Evolutionary conservation across 1,140 invertebrate genomes (phyloP), one percentile per base, ranked within the genome.

Genomic region (Sweltsa coloradensis): DNA sequence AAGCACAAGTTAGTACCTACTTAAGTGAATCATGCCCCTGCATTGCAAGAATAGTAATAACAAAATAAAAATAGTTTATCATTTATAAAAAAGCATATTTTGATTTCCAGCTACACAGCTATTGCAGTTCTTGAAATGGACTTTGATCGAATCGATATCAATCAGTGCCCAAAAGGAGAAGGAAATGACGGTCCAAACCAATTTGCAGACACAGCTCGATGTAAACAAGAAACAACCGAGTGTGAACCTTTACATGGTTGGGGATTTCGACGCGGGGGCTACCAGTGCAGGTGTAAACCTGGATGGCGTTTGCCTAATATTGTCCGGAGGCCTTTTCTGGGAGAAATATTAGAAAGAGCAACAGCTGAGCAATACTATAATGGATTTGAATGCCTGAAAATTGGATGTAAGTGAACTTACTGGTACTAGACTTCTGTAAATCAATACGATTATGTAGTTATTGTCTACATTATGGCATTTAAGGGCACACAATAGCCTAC

Each of bases 201-300:
- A 62, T 97, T 95, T 75, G 83, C 80, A 31, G 80, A 85, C 54
- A 97, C 91, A 5, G 85, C 89, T 3, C 69, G 89, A 53, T 98
- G 95, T 75, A 93, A 92, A 74, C 76, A 81, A 54, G 80, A 86
- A 57, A 94, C 91, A 9, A 97, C 94, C 14, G 89, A 95, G 84
- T 98, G 95, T 71, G 94, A 98, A 69, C 94, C 94, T 0, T 64
- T 97, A 19, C 83, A 94, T 61, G 94, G 94, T 3, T 97, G 85
- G 82, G 95, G 94, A 25, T 95, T 94, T 60, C 71, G 90, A 52
- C 74, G 94, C 60, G 94, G 94, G 46, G 94, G 91, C 19, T 98
- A 98, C 67, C 90, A 96, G 62, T 97, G 90, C 65, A 74, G 89
- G 52, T 97, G 94, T 70, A 75, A 79, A 55, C 92, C 94, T 5